phyloP scores from a whole-genome alignment of 2,797 vertebrate genomes.

The Sebastes oblongus region DNA sequence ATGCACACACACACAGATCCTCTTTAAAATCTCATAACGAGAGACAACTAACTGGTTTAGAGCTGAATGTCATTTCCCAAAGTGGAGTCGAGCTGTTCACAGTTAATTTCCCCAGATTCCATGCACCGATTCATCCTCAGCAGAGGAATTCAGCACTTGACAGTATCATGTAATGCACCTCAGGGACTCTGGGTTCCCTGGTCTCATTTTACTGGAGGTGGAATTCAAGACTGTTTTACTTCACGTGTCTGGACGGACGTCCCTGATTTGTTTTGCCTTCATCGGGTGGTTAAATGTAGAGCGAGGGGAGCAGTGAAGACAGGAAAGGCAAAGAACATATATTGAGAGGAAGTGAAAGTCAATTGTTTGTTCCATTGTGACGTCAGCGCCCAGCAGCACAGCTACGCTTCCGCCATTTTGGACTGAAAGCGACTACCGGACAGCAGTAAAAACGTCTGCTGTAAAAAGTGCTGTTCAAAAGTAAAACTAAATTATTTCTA shows the following conservation, averaged over 20 bases:
- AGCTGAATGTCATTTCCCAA: neutral
- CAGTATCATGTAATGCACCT: neutral
- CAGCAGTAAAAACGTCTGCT: too few relatives aligned
- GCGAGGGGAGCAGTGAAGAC: neutral
- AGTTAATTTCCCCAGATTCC: neutral
- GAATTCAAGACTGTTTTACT: neutral
- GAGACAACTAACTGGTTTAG: neutral
- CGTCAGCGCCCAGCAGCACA: too few relatives aligned
- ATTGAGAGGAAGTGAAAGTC: too few relatives aligned
- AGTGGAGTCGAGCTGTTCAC: neutral
- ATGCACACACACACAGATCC: neutral
- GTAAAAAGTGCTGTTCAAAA: too few relatives aligned
- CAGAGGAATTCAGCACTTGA: neutral
- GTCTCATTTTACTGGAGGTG: neutral
- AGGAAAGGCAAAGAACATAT: too few relatives aligned
- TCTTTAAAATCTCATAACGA: neutral
- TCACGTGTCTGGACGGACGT: neutral
- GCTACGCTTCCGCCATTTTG: too few relatives aligned
- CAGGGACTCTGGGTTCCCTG: accelerated
- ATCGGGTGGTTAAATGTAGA: too few relatives aligned
- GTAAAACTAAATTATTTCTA: too few relatives aligned
- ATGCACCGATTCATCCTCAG: neutral
- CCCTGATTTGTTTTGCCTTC: neutral
- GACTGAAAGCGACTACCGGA: too few relatives aligned
- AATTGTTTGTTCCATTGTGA: too few relatives aligned